Evolutionary conservation across 2,888 invertebrate species (phyloP).

Genomic region (Pherbina coryleti): DNA sequence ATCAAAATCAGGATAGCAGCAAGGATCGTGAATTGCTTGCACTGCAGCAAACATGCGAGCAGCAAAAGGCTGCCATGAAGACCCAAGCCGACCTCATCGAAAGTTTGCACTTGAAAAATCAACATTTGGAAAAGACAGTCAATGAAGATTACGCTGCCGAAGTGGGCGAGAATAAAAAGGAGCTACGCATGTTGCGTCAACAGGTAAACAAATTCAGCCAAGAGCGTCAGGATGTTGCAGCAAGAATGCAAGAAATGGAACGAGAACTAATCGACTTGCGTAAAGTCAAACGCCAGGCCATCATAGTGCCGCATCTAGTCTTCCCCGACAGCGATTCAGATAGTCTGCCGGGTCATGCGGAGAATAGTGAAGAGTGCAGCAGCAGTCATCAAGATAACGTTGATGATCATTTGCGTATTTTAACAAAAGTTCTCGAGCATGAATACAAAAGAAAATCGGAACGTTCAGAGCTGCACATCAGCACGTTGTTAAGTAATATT

Average conservation of each 20-base stretch:
- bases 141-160: conserved; percentile 41
- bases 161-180: conserved; percentile 44
- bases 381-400: conserved; percentile 13
- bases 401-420: conserved; percentile 50
- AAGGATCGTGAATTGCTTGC: conserved; percentile 41
- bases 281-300: conserved; percentile 44
- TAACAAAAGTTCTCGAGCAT: conserved; percentile 56
- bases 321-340: neutral
- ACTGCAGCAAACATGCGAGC: conserved; percentile 53
- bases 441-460: conserved; percentile 57
- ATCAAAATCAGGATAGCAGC: neutral
- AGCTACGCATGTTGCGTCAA: conserved; percentile 49
- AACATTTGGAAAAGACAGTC: conserved; percentile 27
- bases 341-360: neutral
- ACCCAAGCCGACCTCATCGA: conserved; percentile 38
- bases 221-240: conserved; percentile 39
- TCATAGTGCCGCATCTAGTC: conserved; percentile 37
- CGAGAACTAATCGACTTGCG: conserved; percentile 39
- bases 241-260: conserved; percentile 42
- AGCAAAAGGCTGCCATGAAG: conserved; percentile 45
- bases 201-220: conserved; percentile 51
- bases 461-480: conserved; percentile 57
- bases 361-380: neutral
- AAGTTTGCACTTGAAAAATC: conserved; percentile 41
- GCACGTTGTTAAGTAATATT: conserved; percentile 52